Evolutionary conservation across 2,113 vertebrate genomes (phyloP).

Genomic region (Gymnorhina tibicen): DNA sequence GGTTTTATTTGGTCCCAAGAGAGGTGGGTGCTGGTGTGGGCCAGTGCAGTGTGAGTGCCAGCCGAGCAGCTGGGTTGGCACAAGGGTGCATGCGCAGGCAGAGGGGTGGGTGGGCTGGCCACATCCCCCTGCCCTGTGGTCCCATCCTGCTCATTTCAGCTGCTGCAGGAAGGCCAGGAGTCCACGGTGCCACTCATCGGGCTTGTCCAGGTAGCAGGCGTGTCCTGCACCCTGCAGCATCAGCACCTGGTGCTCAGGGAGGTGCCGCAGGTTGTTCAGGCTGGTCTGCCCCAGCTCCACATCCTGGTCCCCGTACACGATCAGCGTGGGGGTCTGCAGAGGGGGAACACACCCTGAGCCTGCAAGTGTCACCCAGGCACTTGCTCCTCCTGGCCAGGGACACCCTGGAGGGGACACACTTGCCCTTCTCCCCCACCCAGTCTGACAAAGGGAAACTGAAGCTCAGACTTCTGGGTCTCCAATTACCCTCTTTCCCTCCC

Average conservation of each 20-base stretch:
- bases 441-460: not conserved
- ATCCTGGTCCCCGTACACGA: slow-evolving; percentile 92
- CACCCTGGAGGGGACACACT: not conserved
- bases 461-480: not conserved
- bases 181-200: slow-evolving; percentile 83
- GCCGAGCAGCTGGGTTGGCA: not conserved
- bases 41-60: not conserved
- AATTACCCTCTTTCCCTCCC: not conserved
- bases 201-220: slow-evolving; percentile 93
- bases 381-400: not conserved
- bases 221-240: slow-evolving; percentile 88
- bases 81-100: not conserved
- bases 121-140: not conserved
- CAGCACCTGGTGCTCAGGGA: slow-evolving; percentile 86
- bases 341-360: not conserved
- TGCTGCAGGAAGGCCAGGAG: slow-evolving; percentile 83
- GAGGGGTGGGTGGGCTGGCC: not conserved
- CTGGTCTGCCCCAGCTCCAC: slow-evolving; percentile 81
- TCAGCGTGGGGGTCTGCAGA: slow-evolving; percentile 82
- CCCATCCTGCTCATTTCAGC: slow-evolving; percentile 37
- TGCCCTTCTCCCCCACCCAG: not conserved
- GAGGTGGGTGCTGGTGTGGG: not conserved
- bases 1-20: slow-evolving; percentile 35
- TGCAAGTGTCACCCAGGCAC: not conserved
- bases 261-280: slow-evolving; percentile 81